Conservation (phyloP, 2,797 vertebrate species). For the Fistularia tabacaria region DNA sequence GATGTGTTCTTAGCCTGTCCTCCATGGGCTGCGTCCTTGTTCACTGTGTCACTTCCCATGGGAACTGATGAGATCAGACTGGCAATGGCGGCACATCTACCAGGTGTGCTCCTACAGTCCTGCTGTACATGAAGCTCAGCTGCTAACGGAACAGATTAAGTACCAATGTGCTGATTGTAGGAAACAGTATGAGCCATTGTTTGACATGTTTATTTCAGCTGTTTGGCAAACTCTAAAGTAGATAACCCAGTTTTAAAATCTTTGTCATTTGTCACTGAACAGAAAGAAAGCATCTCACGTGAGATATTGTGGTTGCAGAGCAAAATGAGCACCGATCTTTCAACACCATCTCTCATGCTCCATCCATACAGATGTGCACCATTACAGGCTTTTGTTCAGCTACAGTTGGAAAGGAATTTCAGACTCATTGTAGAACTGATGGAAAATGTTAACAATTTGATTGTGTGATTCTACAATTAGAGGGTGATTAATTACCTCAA, state of each 20-base stretch:
- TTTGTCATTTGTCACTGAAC: slow-evolving; percentile 12
- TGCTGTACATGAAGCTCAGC: slow-evolving; percentile 25
- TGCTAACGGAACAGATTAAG: slow-evolving; percentile 35
- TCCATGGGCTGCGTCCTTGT: slow-evolving; percentile 71
- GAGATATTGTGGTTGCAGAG: neutral
- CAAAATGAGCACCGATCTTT: neutral
- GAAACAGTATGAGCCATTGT: slow-evolving; percentile 29
- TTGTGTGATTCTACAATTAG: slow-evolving; percentile 37
- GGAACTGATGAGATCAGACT: slow-evolving; percentile 72
- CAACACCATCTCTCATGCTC: neutral
- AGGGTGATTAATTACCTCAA: slow-evolving; percentile 15
- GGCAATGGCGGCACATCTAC: slow-evolving; percentile 58
- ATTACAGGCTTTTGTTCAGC: neutral
- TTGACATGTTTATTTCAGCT: slow-evolving; percentile 40
- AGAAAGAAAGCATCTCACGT: slow-evolving; percentile 1
- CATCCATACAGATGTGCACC: slow-evolving; percentile 5
- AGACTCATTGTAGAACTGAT: slow-evolving; percentile 23
- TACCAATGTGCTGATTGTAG: slow-evolving; percentile 1
- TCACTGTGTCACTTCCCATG: slow-evolving; percentile 49
- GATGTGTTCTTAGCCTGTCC: slow-evolving; percentile 42
- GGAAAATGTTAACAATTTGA: slow-evolving; percentile 27
- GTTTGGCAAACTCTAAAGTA: slow-evolving; percentile 33
- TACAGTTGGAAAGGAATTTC: neutral
- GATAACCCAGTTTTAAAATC: slow-evolving; percentile 1
- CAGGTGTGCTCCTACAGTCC: slow-evolving; percentile 7